These are phyloP conservation scores for Sinocyclocheilus maitianheensis DNA, from an alignment of 2,113 vertebrate species.

Conservation along the genomic window DNA sequence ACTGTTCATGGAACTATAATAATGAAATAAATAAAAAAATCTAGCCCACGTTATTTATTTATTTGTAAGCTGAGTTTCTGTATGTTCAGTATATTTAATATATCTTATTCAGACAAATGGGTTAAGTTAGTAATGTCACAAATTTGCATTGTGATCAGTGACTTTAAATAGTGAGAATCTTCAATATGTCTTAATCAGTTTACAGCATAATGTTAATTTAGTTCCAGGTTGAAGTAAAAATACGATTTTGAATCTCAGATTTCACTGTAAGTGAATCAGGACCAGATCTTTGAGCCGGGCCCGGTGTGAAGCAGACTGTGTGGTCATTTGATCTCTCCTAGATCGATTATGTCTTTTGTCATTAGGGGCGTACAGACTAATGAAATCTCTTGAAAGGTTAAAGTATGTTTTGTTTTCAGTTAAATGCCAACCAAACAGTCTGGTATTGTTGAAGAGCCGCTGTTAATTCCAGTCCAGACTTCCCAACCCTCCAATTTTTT, in stretches of 20 bases:
- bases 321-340: neutral
- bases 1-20: neutral
- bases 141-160: neutral
- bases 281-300: neutral
- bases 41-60: neutral
- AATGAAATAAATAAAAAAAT: neutral
- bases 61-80: neutral
- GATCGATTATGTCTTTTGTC: conserved; percentile 46
- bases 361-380: conserved; percentile 26
- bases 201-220: no score
- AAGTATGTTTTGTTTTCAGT: conserved; percentile 37
- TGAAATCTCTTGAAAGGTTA: conserved; percentile 53
- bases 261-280: neutral
- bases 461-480: neutral
- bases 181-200: neutral
- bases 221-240: neutral
- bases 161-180: neutral
- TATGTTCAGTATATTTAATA: neutral
- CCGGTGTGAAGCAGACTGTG: neutral
- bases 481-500: neutral
- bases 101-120: neutral
- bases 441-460: neutral
- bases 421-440: conserved; percentile 51
- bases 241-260: neutral
- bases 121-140: neutral